Percentiles rank a stretch among this genome's conserved stretches.
phyloP scores from a whole-genome alignment of 2,113 vertebrate species.

The Tupaia chinensis region DNA sequence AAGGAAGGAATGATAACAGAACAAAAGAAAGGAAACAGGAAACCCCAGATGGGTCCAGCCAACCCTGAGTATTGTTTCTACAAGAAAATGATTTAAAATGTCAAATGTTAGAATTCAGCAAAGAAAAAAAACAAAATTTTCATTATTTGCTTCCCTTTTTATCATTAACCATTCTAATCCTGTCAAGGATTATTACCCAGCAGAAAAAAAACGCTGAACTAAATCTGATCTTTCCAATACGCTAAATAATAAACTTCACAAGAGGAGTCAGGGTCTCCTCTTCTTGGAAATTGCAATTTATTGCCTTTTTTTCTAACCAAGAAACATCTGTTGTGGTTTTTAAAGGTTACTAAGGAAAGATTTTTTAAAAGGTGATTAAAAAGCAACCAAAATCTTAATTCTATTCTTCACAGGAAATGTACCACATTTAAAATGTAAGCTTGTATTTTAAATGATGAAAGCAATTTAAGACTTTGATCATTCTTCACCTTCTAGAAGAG shows the following conservation, averaged over 20 bases:
- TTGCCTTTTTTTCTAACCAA: constrained; percentile 54
- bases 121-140: constrained; percentile 2
- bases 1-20: constrained; percentile 49
- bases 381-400: constrained; percentile 54
- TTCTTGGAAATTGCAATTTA: constrained; percentile 66
- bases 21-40: constrained; percentile 58
- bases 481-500: not conserved
- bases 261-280: not conserved
- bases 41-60: constrained; percentile 21
- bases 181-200: not conserved
- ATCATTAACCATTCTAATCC: not conserved
- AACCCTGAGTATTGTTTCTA: not conserved
- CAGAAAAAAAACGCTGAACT: constrained; percentile 41
- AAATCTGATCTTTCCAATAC: constrained; percentile 31
- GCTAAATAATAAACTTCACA: constrained; percentile 25
- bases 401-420: not conserved
- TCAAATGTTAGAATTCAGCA: not conserved
- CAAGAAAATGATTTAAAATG: constrained; percentile 50
- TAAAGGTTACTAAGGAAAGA: constrained; percentile 69
- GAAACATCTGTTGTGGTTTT: constrained; percentile 60
- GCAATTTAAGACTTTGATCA: not conserved
- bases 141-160: constrained; percentile 35
- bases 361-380: constrained; percentile 51
- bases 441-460: constrained; percentile 56
- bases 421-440: constrained; percentile 22